A percentile compares a stretch with the other conserved stretches of the same genome.
Conservation (phyloP, 1,140 invertebrate genomes). For the Elysia chlorotica region DNA sequence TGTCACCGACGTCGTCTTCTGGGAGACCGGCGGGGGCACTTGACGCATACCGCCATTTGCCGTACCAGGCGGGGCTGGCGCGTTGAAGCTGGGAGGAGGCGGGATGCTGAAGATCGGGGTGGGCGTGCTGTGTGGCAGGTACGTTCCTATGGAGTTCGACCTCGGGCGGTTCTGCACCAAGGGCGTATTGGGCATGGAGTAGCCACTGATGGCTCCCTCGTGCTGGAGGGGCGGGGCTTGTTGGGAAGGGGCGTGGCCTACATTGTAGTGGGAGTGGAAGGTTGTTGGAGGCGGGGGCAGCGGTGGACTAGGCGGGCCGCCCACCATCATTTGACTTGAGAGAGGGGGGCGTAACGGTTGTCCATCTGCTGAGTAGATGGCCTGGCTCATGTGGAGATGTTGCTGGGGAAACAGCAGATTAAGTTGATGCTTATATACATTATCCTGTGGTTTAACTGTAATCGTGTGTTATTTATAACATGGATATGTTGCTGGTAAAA, state of each 20-base stretch:
- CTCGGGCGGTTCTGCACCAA: neutral
- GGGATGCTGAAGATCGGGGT: conserved; percentile 20
- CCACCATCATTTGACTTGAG: neutral
- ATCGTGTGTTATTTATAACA: too few relatives aligned
- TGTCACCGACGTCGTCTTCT: neutral
- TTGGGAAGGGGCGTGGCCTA: neutral
- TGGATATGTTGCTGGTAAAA: too few relatives aligned
- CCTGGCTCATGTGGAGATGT: too few relatives aligned
- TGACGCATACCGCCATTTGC: conserved; percentile 1
- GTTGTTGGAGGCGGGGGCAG: conserved; percentile 2
- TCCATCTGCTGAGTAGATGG: conserved; percentile 4
- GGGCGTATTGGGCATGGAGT: conserved; percentile 2
- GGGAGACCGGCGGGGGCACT: conserved; percentile 10
- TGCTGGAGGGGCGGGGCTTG: neutral
- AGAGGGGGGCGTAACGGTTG: neutral
- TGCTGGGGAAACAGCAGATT: too few relatives aligned
- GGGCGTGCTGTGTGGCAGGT: conserved; percentile 10
- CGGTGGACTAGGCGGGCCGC: conserved; percentile 1
- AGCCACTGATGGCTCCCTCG: neutral
- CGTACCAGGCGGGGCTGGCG: neutral
- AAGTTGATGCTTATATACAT: too few relatives aligned
- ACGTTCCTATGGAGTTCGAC: conserved; percentile 19
- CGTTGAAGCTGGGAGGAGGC: conserved; percentile 1
- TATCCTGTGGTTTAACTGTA: too few relatives aligned
- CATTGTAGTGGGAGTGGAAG: neutral